Evolutionary conservation across 2,888 invertebrate genomes (phyloP), one percentile per base, ranked within the genome.

Genomic region (Psylliodes chrysocephalus): DNA sequence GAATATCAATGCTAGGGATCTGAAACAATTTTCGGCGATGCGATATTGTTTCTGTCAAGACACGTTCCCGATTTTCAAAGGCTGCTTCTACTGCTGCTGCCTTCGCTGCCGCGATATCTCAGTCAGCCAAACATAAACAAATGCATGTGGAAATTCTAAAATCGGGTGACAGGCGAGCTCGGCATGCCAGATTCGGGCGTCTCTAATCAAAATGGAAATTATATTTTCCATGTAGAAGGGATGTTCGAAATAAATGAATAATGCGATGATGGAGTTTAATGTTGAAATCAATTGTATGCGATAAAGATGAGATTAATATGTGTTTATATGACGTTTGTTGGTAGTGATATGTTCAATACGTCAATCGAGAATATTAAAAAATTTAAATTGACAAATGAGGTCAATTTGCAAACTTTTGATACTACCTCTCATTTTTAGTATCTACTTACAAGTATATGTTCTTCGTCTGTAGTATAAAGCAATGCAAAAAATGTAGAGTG

Each of bases 1-100:
- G 66, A 66, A 66, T 66, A 63, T 60, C 63, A 66, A 66, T 66
- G 30, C 22, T 28, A n/a, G 8, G 63, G 46, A 44, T 55, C 60
- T 47, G 51, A 63, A 56, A 63, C 56, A 60, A 63, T 63, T 66
- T 66, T 63, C 57, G 53, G 42, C 56, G 51, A 63, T 60, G 55
- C 66, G 47, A 61, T 46, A 46, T 66, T 63, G 52, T 62, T 56
- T 62, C 56, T 51, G 56, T 51, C 55, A 62, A 62, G 57, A 38
- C 57, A 57, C 57, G 57, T 47, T 15, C 38, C 22, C 57, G 7
- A 57, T 57, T 57, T 57, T 38, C 35, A 49, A 57, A 57, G 38
- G 38, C 57, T 47, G n/a, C n/a, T n/a, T n/a, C n/a, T n/a, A n/a
- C n/a, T n/a, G n/a, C n/a, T n/a, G n/a, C n/a, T n/a, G n/a, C n/a